Conservation (phyloP, 1,140 invertebrate genomes). For the Harlomillsia oculata region DNA sequence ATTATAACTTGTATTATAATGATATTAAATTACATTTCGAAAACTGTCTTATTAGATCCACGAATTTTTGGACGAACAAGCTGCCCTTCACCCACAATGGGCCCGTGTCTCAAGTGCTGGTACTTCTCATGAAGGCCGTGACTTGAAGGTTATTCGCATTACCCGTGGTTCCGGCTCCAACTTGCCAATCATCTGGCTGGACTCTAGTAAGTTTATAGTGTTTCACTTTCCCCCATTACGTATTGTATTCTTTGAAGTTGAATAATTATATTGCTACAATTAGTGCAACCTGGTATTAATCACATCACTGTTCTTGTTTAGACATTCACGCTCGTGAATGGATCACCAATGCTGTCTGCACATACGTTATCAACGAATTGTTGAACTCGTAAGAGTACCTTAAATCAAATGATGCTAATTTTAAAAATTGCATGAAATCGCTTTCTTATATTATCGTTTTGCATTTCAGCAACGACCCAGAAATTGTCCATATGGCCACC, state of each 20-base stretch:
- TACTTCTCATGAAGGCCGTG: not conserved
- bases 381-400: constrained; percentile 1
- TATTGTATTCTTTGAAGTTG: not conserved
- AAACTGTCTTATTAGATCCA: constrained; percentile 1
- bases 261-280: not conserved
- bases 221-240: not conserved
- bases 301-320: not conserved
- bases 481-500: not conserved
- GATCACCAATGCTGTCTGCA: constrained; percentile 16
- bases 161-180: not conserved
- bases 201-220: constrained; percentile 2
- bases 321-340: constrained; percentile 19
- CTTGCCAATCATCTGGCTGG: constrained; percentile 7
- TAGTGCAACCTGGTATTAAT: no score
- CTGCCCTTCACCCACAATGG: not conserved
- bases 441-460: constrained; percentile 37
- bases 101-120: not conserved
- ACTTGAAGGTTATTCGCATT: constrained; percentile 13
- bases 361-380: constrained; percentile 19
- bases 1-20: no score
- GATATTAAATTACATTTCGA: no score
- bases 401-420: no score
- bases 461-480: constrained; percentile 38
- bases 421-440: no score
- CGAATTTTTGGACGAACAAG: constrained; percentile 21